Evolutionary conservation across 1,140 invertebrate genomes (phyloP).

Genomic region (Meteorus sp.): DNA sequence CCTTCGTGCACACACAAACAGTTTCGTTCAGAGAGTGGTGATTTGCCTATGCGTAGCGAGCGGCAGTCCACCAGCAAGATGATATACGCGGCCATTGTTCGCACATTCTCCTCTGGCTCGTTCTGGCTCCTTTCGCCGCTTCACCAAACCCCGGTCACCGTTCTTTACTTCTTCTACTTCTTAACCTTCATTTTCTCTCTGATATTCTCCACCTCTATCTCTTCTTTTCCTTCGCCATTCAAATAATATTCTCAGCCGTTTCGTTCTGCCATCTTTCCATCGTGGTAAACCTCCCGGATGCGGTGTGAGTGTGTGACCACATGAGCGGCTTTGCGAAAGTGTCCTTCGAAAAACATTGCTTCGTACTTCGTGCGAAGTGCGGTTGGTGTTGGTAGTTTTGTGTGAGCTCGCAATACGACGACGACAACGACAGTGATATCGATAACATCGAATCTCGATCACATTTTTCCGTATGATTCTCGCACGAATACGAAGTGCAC

Average conservation of each 20-base stretch:
- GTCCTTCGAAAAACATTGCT: conserved; percentile 13
- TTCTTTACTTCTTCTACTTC: conserved; percentile 21
- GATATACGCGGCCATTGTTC: conserved; percentile 59
- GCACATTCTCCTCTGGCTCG: conserved; percentile 22
- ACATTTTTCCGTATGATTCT: conserved; percentile 6
- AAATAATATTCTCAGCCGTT: too few relatives aligned
- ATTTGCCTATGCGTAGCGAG: conserved; percentile 55
- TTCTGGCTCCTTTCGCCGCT: conserved; percentile 8
- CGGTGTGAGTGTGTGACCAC: too few relatives aligned
- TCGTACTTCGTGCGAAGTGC: too few relatives aligned
- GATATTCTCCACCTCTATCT: conserved; percentile 18
- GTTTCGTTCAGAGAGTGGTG: conserved; percentile 34
- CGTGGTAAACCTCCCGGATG: conserved; percentile 14
- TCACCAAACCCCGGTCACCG: background rate
- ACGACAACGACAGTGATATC: conserved; percentile 2
- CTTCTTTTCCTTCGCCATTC: conserved; percentile 11
- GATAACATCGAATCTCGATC: conserved; percentile 19
- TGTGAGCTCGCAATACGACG: background rate
- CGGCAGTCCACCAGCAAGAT: conserved; percentile 50
- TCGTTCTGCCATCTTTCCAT: background rate
- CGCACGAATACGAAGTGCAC: conserved; percentile 2
- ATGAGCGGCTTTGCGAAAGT: conserved; percentile 1
- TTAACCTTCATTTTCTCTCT: conserved; percentile 21
- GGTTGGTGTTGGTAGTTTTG: too few relatives aligned
- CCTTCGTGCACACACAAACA: conserved; percentile 19